A percentile compares a stretch with the other conserved stretches of the same genome.
These are phyloP conservation scores for Limenitis camilla DNA, from an alignment of 2,888 invertebrate genomes.

Conservation along the genomic window DNA sequence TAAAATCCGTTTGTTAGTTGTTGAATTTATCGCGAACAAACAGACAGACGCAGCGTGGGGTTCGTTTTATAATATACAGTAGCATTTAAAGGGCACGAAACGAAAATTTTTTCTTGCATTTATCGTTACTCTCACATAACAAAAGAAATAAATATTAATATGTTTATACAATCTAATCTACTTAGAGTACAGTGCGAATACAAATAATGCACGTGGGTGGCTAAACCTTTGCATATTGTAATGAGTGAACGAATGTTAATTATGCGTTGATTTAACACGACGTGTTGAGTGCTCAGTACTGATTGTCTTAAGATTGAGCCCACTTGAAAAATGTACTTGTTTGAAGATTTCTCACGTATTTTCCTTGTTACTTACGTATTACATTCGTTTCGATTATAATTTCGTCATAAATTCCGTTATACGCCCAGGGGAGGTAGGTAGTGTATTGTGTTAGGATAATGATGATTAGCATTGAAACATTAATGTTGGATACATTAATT, in stretches of 20 bases:
- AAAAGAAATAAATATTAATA: constrained; percentile 6
- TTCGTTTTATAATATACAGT: too few species aligned
- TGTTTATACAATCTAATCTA: constrained; percentile 14
- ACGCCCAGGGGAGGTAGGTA: too few species aligned
- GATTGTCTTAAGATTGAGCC: background rate
- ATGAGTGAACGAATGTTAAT: constrained; percentile 11
- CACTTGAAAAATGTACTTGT: background rate
- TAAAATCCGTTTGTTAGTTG: too few species aligned
- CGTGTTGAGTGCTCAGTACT: background rate
- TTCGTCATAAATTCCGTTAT: background rate
- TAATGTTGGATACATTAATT: too few species aligned
- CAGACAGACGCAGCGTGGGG: too few species aligned
- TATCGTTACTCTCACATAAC: background rate
- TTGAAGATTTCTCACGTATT: background rate
- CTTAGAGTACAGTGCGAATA: constrained; percentile 12
- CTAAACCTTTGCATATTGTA: constrained; percentile 8
- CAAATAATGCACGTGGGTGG: constrained; percentile 16
- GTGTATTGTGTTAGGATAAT: too few species aligned
- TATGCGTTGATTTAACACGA: background rate
- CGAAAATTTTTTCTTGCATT: too few species aligned
- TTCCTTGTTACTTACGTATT: too few species aligned
- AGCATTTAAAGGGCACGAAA: too few species aligned
- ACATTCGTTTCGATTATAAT: background rate
- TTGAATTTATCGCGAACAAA: too few species aligned
- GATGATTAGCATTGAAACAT: too few species aligned